A percentile compares a stretch with the other conserved stretches of the same genome.
phyloP scores from a whole-genome alignment of 2,888 invertebrate genomes.

The Aphidius colemani region DNA sequence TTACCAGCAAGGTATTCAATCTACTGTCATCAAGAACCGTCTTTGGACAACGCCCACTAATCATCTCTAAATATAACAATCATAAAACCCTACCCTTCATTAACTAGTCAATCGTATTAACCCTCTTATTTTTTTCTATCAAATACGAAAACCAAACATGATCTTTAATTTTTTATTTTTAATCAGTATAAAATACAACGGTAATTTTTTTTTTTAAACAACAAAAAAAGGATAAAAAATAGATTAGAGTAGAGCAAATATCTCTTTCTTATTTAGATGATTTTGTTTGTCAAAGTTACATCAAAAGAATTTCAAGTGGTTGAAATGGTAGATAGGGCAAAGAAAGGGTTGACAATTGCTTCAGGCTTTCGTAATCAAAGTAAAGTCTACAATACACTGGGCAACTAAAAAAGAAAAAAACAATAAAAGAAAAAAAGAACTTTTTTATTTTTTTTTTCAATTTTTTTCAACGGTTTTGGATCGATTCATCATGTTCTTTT shows the following conservation, averaged over 20 bases:
- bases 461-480: conserved; percentile 27
- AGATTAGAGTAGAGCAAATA: conserved; percentile 11
- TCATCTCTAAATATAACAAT: conserved; percentile 13
- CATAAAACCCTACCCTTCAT: background rate
- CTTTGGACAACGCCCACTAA: conserved; percentile 56
- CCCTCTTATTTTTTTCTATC: background rate
- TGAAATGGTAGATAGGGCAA: conserved; percentile 5
- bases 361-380: conserved; percentile 35
- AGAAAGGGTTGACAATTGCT: conserved; percentile 17
- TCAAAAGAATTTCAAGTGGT: conserved; percentile 31
- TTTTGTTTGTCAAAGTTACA: conserved; percentile 24
- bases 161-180: background rate
- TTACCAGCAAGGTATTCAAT: conserved; percentile 84
- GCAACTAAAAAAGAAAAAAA: conserved; percentile 28
- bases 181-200: background rate
- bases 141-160: no score
- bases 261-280: conserved; percentile 22
- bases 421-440: conserved; percentile 25
- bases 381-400: conserved; percentile 34
- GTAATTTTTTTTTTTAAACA: background rate
- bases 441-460: background rate
- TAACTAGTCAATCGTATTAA: conserved; percentile 9
- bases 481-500: conserved; percentile 28
- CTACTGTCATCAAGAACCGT: conserved; percentile 58
- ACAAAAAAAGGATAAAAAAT: conserved; percentile 5